Percentiles rank a stretch among this genome's conserved stretches.
Conservation (phyloP, 2,113 vertebrate genomes). For the Callorhinus ursinus region DNA sequence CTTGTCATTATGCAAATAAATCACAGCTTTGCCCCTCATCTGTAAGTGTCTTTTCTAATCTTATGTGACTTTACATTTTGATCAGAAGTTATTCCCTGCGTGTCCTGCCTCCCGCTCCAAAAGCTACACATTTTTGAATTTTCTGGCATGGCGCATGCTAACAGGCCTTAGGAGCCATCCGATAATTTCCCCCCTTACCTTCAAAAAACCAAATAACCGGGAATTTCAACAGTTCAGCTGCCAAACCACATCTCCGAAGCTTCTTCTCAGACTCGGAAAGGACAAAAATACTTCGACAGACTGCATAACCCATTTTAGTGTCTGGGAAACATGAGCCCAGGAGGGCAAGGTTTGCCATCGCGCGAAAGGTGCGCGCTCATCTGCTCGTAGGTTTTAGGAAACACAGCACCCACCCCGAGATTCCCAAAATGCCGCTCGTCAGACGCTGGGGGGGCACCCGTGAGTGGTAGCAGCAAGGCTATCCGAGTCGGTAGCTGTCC, state of each 20-base stretch:
- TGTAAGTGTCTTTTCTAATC: neutral
- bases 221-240: neutral
- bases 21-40: neutral
- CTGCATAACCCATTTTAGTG: neutral
- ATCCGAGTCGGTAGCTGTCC: too few relatives aligned
- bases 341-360: neutral
- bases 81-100: neutral
- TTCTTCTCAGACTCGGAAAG: neutral
- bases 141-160: neutral
- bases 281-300: neutral
- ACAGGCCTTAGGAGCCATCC: neutral
- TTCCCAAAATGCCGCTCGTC: neutral
- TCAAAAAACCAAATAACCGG: neutral
- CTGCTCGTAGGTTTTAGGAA: neutral
- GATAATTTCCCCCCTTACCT: neutral
- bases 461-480: neutral
- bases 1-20: neutral
- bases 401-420: neutral
- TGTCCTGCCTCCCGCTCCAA: neutral
- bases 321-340: neutral
- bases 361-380: accelerated
- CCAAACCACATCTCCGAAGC: neutral
- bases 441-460: neutral
- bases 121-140: neutral
- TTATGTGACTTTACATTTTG: neutral